These are phyloP conservation scores for Papilio polyxenes DNA, from an alignment of 1,140 invertebrate genomes.

Conservation along the genomic window DNA sequence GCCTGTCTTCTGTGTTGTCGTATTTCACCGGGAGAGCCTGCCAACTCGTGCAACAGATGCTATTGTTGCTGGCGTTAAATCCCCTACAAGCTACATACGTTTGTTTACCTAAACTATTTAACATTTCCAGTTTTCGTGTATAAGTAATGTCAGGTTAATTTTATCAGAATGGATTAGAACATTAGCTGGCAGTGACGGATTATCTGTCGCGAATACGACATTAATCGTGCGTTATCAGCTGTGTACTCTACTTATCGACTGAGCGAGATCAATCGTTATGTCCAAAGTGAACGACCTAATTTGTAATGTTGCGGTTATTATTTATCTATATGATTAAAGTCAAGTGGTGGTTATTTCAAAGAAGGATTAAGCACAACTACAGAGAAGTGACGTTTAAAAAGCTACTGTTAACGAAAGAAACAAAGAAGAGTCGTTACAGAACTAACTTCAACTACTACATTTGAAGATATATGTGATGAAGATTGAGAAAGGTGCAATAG, in stretches of 20 bases:
- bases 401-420: too few relatives aligned
- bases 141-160: neutral
- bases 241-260: conserved; percentile 19
- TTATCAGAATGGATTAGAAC: conserved; percentile 24
- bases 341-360: neutral
- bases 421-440: too few relatives aligned
- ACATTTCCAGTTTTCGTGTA: neutral
- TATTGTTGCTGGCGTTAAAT: too few relatives aligned
- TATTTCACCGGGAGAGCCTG: too few relatives aligned
- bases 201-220: conserved; percentile 11
- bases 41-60: too few relatives aligned
- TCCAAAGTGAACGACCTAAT: conserved; percentile 1
- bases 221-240: conserved; percentile 13
- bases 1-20: too few relatives aligned
- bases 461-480: too few relatives aligned
- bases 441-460: too few relatives aligned
- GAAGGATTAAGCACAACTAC: neutral
- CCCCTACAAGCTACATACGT: too few relatives aligned
- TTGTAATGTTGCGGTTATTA: neutral
- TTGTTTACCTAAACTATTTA: neutral
- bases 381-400: neutral
- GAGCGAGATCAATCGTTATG: conserved; percentile 8
- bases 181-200: conserved; percentile 32
- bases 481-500: too few relatives aligned
- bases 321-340: neutral